Evolutionary conservation across 2,888 invertebrate genomes (phyloP), one percentile per base, ranked within the genome.

Genomic region (Desoria tigrina): DNA sequence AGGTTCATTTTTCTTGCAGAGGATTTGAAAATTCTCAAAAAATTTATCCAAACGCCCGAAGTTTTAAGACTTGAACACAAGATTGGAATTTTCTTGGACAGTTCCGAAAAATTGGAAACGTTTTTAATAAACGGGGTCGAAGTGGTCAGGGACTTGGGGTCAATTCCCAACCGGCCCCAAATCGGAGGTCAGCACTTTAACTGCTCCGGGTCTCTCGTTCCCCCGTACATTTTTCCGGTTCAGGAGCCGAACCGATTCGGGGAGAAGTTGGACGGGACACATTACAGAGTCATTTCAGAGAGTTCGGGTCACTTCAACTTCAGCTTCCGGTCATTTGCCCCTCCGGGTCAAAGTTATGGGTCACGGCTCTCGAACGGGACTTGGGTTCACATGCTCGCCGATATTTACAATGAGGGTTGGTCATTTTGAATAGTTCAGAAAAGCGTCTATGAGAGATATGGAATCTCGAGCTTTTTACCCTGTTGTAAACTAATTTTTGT

Each of bases 341-440:
- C 55, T 6, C 23, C 32, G 18, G 51, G 51, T 24, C 51, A 51
- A 24, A 24, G 23, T 16, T 55, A 55, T 32, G 55, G 55, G 16
- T 26, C 32, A 16, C 55, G 26, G 6, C 32, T 55, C 3, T 16
- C 28, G 3, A 55, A 55, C 27, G 55, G 55, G 21, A 55, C 55
- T 14, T 55, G 55, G 55, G 28, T 55, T 7, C 27, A 21, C n/a
- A 26, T 55, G 32, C 27, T 55, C 6, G 14, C 32, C n/a, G 55
- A 55, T 18, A 32, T 55, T 24, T 32, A 28, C n/a, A 28, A 55
- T 32, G 55, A n/a, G n/a, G n/a, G n/a, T n/a, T n/a, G n/a, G n/a
- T n/a, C n/a, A n/a, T n/a, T n/a, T n/a, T n/a, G n/a, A n/a, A n/a
- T n/a, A n/a, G n/a, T n/a, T n/a, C n/a, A n/a, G n/a, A n/a, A n/a